A percentile compares a stretch with the other conserved stretches of the same genome.
phyloP scores from a whole-genome alignment of 2,888 invertebrate genomes.

The Brachylomia viminalis region DNA sequence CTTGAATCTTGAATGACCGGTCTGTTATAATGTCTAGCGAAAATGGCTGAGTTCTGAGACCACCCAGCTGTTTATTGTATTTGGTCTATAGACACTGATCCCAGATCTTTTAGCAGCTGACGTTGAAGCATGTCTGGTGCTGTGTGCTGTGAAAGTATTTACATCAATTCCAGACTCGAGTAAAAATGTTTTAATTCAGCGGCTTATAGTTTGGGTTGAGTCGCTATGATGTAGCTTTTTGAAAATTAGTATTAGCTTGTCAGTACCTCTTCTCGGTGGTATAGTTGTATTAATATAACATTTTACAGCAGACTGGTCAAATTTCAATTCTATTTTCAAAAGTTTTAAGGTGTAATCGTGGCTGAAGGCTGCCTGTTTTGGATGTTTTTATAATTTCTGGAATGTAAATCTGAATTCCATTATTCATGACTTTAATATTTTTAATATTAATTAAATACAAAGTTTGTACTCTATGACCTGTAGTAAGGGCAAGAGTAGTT shows the following conservation, averaged over 20 bases:
- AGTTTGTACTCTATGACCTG: not conserved
- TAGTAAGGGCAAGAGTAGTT: too few species aligned
- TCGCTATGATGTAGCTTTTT: not conserved
- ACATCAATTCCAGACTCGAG: constrained; percentile 10
- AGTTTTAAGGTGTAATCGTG: too few species aligned
- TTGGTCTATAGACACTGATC: too few species aligned
- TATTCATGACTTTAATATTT: not conserved
- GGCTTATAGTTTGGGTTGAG: constrained; percentile 3
- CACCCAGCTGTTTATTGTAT: too few species aligned
- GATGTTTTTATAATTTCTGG: too few species aligned
- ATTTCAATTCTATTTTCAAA: not conserved
- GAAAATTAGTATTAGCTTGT: not conserved
- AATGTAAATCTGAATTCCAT: constrained; percentile 5
- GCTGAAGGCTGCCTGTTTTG: too few species aligned
- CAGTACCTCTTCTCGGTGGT: not conserved
- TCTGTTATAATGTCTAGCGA: too few species aligned
- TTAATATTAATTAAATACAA: not conserved
- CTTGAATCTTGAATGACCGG: too few species aligned
- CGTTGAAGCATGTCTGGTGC: too few species aligned
- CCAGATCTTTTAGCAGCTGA: too few species aligned
- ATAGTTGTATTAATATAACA: not conserved
- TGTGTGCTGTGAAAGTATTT: constrained; percentile 16
- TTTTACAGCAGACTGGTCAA: not conserved
- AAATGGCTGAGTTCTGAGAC: too few species aligned
- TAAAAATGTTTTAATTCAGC: constrained; percentile 4